Percentiles rank a stretch among this genome's conserved stretches.
These are phyloP conservation scores for Drosophila mayri DNA, from an alignment of 1,140 invertebrate genomes.

Conservation along the genomic window DNA sequence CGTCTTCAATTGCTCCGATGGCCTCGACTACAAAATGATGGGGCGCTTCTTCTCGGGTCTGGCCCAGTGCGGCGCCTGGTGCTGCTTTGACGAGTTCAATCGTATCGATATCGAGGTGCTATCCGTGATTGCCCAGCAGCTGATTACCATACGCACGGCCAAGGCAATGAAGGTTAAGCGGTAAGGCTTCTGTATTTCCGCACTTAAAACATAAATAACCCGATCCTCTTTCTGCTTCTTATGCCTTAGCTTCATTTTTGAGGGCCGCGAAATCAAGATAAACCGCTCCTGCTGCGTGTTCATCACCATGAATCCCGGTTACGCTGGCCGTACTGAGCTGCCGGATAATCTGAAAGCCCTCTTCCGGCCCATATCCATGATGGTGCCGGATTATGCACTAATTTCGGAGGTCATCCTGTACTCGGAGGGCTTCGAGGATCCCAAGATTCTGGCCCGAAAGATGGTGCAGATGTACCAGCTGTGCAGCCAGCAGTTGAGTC, in stretches of 20 bases:
- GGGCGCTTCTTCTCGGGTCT: conserved; percentile 94
- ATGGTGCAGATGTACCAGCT: conserved; percentile 97
- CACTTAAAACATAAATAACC: not conserved
- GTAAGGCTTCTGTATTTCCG: conserved; percentile 84
- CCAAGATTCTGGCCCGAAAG: conserved; percentile 93
- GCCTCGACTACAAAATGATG: conserved; percentile 94
- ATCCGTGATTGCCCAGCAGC: conserved; percentile 94
- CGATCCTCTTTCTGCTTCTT: accelerated
- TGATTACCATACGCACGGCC: conserved; percentile 92
- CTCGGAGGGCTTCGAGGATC: conserved; percentile 96
- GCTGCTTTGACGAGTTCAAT: conserved; percentile 97
- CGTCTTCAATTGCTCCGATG: conserved; percentile 96
- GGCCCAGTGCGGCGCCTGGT: conserved; percentile 95
- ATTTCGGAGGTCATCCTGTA: conserved; percentile 97
- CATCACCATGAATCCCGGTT: conserved; percentile 96
- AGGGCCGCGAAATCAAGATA: conserved; percentile 94
- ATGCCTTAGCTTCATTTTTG: conserved; percentile 90
- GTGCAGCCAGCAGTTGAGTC: conserved; percentile 95
- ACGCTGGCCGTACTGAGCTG: conserved; percentile 93
- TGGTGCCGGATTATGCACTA: conserved; percentile 96
- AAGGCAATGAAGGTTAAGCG: conserved; percentile 88
- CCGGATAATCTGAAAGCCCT: conserved; percentile 94
- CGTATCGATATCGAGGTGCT: conserved; percentile 95
- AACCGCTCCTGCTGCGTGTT: conserved; percentile 94
- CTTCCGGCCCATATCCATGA: conserved; percentile 96